Evolutionary conservation across 2,797 vertebrate species (phyloP), one percentile per base, ranked within the genome.

Genomic region (Taenioides sp.): DNA sequence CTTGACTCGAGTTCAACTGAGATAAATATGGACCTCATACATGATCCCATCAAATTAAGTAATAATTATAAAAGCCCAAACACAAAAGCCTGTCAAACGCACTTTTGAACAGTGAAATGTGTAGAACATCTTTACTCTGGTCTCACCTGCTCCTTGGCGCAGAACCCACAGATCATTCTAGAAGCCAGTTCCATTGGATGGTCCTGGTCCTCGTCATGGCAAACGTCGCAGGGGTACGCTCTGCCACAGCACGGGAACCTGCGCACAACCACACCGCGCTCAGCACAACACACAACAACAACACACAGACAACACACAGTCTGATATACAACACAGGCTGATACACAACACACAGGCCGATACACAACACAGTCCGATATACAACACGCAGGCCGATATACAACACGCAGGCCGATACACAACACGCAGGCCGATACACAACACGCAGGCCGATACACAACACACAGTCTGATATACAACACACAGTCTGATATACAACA

Each of bases 231-330:
- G 31, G 95, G 90, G 75, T 95, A 96, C 5, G 92, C 80, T 18
- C 92, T 91, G 2, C 95, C 95, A 64, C 95, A 96, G 88, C 95
- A 96, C 16, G 94, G 90, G 82, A 96, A 96, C 86, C 95, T 95
- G 6, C 67, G 67, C 31, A 60, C 7, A 10, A 22, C 16, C 28
- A 65, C 18, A 63, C 65, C 69, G 4, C 3, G 34, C 60, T 76
- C 17, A 58, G 58, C 7, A 67, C 52, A 34, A 54, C 4, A 5
- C 2, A 27, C 25, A n/a, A 28, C 27, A 28, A n/a, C n/a, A n/a
- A n/a, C n/a, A n/a, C n/a, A n/a, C n/a, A n/a, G n/a, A 27, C 25
- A 27, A 27, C 25, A 27, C 25, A 27, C 25, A 27, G 7, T n/a
- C 52, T 54, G 18, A 54, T 31, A 31, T 5, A 31, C 28, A 31